phyloP scores from a whole-genome alignment of 2,113 vertebrate species.

The Micromys minutus region DNA sequence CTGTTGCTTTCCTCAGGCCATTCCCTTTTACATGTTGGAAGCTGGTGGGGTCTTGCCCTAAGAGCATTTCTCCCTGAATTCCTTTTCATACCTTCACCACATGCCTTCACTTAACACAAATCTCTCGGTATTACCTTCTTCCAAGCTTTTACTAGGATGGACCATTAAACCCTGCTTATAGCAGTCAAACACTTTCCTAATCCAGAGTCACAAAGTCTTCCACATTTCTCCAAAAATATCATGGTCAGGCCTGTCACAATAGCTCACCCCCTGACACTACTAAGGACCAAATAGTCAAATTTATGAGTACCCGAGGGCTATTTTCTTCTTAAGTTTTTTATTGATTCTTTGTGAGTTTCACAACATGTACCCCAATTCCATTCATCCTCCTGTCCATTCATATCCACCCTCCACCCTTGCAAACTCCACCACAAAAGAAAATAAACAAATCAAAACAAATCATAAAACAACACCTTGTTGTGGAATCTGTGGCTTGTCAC shows the following conservation, averaged over 20 bases:
- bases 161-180: not conserved
- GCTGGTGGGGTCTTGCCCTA: not conserved
- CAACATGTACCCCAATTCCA: too few species aligned
- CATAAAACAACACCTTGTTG: too few species aligned
- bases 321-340: too few species aligned
- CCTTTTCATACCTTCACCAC: not conserved
- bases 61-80: not conserved
- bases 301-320: too few species aligned
- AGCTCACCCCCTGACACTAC: not conserved
- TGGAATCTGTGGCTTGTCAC: too few species aligned
- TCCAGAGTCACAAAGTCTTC: not conserved
- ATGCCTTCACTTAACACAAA: not conserved
- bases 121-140: not conserved
- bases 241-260: not conserved
- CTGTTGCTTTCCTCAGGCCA: too few species aligned
- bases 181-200: not conserved
- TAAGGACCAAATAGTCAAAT: not conserved
- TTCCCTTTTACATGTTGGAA: not conserved
- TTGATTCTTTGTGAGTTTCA: too few species aligned
- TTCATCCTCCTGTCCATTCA: too few species aligned
- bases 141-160: not conserved
- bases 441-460: too few species aligned
- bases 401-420: too few species aligned
- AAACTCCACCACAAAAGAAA: too few species aligned
- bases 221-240: not conserved